phyloP scores from a whole-genome alignment of 2,113 vertebrate genomes.

The Sorex araneus region DNA sequence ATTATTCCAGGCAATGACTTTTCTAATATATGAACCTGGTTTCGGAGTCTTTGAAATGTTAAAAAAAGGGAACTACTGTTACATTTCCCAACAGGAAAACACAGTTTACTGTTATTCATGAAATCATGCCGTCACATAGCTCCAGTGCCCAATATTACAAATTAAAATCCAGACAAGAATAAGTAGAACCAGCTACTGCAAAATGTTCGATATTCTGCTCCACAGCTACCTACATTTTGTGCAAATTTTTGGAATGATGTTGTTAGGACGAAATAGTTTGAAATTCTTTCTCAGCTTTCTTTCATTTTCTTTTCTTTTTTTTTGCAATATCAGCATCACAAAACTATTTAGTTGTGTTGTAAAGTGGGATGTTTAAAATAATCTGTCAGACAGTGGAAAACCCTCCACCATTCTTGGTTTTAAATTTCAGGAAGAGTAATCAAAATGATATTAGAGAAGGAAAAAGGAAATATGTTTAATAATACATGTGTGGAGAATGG shows the following conservation, averaged over 20 bases:
- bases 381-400: too few relatives aligned
- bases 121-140: neutral
- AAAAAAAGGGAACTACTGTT: neutral
- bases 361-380: neutral
- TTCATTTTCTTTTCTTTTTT: too few relatives aligned
- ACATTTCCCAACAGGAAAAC: neutral
- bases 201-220: neutral
- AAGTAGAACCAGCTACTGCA: neutral
- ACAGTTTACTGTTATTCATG: neutral
- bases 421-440: too few relatives aligned
- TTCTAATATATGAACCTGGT: neutral
- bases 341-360: neutral
- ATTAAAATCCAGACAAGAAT: neutral
- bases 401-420: too few relatives aligned
- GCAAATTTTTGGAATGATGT: neutral
- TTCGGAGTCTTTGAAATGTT: conserved; percentile 23
- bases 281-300: neutral
- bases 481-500: too few relatives aligned
- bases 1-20: neutral
- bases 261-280: neutral
- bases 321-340: neutral
- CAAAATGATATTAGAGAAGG: too few relatives aligned
- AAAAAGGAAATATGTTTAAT: too few relatives aligned
- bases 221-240: neutral
- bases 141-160: neutral